Evolutionary conservation across 2,888 invertebrate genomes (phyloP), one percentile per base, ranked within the genome.

Genomic region (Molorchus minor): DNA sequence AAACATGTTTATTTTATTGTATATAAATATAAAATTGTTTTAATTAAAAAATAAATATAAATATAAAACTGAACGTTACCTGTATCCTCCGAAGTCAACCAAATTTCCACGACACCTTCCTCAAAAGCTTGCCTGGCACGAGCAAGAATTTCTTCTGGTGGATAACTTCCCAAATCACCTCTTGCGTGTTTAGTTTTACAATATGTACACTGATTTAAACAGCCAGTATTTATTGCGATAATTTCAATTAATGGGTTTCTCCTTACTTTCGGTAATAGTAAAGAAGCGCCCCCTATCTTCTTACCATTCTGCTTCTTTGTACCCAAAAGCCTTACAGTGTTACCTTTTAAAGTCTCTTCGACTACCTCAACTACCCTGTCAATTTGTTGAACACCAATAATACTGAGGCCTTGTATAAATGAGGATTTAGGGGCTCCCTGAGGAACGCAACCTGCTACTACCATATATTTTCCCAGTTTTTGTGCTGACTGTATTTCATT

Each of bases 311-410:
- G 62, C 92, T 96, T 73, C 73, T 95, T 96, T 67, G 89, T 89
- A n/a, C 92, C 92, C 60, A 67, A 40, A 4, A 67, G 53, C 43
- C 59, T 67, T 0, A 67, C 67, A 13, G 67, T 67, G n/a, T 67
- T 62, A 83, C 94, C 98, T 85, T 97, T 97, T 0, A 99, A 80
- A 0, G 98, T 96, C 81, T 99, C 98, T 78, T 98, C 98, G 0
- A 99, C 98, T 0, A 98, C 95, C 82, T 98, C 97, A 0, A 98
- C 93, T 1, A 99, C 94, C 61, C 97, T 84, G 79, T 99, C 98
- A 60, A 99, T 98, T 83, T 99, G 98, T 74, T 98, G 97, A 0
- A 98, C 98, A 0, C 98, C 98, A n/a, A 99, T 91, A 1, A 98
- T 87, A 69, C 98, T 98, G 5, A 98, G 83, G 0, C 94, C 93